Percentiles rank a stretch among this genome's conserved stretches.
phyloP scores from a whole-genome alignment of 2,113 vertebrate species.

The Charina bottae region DNA sequence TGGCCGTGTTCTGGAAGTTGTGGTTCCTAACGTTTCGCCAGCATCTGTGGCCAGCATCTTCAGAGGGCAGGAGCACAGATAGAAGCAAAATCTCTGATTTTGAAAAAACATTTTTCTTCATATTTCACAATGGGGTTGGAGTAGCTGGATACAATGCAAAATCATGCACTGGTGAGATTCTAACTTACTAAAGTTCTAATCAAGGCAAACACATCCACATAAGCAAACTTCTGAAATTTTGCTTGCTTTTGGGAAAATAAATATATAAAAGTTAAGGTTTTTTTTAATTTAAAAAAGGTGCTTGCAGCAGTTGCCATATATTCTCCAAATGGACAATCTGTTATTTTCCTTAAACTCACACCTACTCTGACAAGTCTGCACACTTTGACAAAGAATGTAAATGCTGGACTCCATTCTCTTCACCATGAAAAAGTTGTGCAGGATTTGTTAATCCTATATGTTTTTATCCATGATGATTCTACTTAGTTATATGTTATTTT shows the following conservation, averaged over 20 bases:
- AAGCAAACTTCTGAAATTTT: background rate
- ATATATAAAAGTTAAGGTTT: background rate
- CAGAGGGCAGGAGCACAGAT: no score
- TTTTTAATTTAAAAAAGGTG: no score
- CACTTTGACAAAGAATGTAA: background rate
- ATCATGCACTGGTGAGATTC: background rate
- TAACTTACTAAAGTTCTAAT: background rate
- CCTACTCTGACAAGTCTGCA: background rate
- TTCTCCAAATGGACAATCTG: background rate
- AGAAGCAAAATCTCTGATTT: no score
- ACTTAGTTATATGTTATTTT: background rate
- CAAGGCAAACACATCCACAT: background rate
- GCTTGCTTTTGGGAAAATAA: background rate
- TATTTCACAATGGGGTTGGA: background rate
- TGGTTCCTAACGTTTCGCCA: no score
- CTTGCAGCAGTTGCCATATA: fast-evolving
- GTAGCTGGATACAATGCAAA: background rate
- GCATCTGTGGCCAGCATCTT: no score
- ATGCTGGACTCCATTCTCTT: background rate
- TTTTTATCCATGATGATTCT: background rate
- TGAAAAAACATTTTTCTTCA: background rate
- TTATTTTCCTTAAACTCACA: background rate
- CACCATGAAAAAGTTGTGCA: background rate
- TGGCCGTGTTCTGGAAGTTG: no score
- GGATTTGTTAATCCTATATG: background rate